phyloP scores from a whole-genome alignment of 2,797 vertebrate species.

The Tiaroga cobitis region DNA sequence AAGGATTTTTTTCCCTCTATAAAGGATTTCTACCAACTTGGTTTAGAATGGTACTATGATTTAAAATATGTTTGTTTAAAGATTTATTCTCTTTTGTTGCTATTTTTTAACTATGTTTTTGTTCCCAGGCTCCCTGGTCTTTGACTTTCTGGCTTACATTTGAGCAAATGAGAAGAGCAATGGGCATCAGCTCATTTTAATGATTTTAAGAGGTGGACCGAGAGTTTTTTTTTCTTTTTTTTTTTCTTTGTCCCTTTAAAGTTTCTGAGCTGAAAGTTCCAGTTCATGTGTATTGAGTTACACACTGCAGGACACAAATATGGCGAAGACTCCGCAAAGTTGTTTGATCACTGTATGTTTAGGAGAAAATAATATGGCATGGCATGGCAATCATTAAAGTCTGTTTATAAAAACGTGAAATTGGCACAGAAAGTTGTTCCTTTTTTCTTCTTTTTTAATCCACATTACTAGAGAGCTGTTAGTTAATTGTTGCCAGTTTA shows the following conservation, averaged over 20 bases:
- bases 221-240: not conserved
- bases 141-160: slow-evolving; percentile 86
- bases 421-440: not conserved
- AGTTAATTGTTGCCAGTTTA: not conserved
- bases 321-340: not conserved
- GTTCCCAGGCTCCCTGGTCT: slow-evolving; percentile 84
- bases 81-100: not conserved
- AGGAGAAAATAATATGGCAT: not conserved
- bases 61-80: not conserved
- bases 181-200: slow-evolving; percentile 80
- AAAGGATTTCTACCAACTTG: slow-evolving; percentile 87
- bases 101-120: not conserved
- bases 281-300: not conserved
- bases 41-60: slow-evolving; percentile 83
- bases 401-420: not conserved
- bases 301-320: not conserved
- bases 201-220: not conserved
- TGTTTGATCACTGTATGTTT: not conserved
- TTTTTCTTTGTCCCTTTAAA: not conserved
- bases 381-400: not conserved
- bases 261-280: not conserved
- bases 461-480: not conserved
- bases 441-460: not conserved
- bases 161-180: slow-evolving; percentile 82
- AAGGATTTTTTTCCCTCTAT: slow-evolving; percentile 85